Base-by-base conservation (phyloP, 2,888 invertebrate genomes). In the Athalia rosae region DNA sequence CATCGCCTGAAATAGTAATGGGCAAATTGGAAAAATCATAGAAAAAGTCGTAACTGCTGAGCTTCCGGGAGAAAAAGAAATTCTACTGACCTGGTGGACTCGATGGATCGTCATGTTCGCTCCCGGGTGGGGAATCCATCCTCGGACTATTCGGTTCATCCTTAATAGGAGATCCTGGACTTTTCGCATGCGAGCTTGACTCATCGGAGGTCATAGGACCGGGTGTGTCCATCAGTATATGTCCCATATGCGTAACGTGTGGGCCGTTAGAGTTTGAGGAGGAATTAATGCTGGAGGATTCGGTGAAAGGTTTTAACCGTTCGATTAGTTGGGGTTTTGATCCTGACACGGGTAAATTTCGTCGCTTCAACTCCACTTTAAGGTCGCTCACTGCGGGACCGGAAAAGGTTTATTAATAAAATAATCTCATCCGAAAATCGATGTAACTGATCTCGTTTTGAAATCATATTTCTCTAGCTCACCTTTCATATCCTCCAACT, bases 281-380 rank as follows among this genome's bases (percentile, higher is more conserved):
- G 9, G 85, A 82, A 76, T 87, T 85, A 66, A 76, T 84, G 78
- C 84, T 88, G 43, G 89, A 88, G 5, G 87, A 85, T 83, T 89
- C 91, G 80, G 91, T 91, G 88, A 93, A 96, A 0, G 95, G 96
- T 81, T 96, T 95, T 77, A 99, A 91, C 61, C 99, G 93, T 88
- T 99, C 98, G 78, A 99, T 96, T 61, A 99, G 91, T 88, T 98
- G 97, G 7, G 98, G 97, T 88, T 99, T 99, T 0, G 98, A 95
- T 0, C 99, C 99, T 9, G 98, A 98, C 0, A 99, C 99, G 4
- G 98, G 97, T 79, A 99, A 91, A 90, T 96, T 98, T 69, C 99
- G 93, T 78, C 96, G 95, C 90, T 98, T 99, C 84, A 98, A 93
- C 89, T 99, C 98, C 78, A 96, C 95, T 89, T 98, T 98, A 82